Base-by-base conservation (phyloP, 2,113 vertebrate genomes). In the Nyctereutes procyonoides region DNA sequence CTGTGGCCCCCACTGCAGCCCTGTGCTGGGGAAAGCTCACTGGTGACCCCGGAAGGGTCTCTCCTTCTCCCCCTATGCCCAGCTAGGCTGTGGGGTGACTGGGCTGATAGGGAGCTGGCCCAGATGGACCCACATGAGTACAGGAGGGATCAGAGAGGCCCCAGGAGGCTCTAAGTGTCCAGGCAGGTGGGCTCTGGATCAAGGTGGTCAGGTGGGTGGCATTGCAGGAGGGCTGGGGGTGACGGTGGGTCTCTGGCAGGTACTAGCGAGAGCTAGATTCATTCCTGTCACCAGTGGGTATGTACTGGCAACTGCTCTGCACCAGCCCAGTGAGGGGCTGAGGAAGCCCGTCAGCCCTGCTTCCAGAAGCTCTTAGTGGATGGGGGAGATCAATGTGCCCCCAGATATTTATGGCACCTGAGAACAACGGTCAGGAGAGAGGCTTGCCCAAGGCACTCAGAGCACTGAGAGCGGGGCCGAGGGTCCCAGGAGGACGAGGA, bases 401-500 rank as follows among this genome's bases (percentile, higher is more conserved):
- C 38, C 8, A 20, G 53, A 43, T 0, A 14, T 22, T 35, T 48
- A 7, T 0, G 4, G 5, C 4, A 0, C 1, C 7, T 43, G 60
- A 19, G 51, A 3, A 11, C 22, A 6, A 0, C 35, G 22, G 1
- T 38, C 12, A 11, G 71, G 56, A 81, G 3, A 65, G 30, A 55
- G 63, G 19, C 8, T 1, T 8, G 43, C 0, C 2, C 55, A 6
- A 2, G 32, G 48, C 6, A 5, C 76, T 19, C 56, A 3, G 26
- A n/a, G 58, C 28, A 7, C 22, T 0, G 19, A 67, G 77, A 32
- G 20, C 0, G 3, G 10, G 28, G 24, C 5, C 32, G 19, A 0
- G 1, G 1, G 10, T 17, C 32, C 38, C 19, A 17, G 88, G 55
- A 55, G 20, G 55, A 82, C 0, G 2, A 71, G 51, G 51, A 5